Base-by-base conservation (phyloP, 2,113 vertebrate species). In the Vulpes lagopus region DNA sequence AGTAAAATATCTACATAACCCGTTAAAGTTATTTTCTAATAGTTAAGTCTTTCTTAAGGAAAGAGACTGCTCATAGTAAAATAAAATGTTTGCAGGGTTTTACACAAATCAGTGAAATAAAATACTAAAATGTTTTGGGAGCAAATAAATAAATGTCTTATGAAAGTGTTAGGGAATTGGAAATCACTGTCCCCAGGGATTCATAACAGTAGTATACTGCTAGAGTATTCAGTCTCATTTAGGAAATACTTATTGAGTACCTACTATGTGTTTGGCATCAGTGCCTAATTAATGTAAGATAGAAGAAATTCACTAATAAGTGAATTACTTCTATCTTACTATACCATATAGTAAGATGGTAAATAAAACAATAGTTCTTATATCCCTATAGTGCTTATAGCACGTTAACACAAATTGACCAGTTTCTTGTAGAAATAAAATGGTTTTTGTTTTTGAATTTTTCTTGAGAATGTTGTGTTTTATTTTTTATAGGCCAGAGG, bases 1-100 rank as follows among this genome's bases (percentile, higher is more conserved):
- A 94, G 35, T 79, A 60, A 93, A 95, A 88, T 84, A 80, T 57
- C 35, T 94, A 17, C 10, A 32, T 64, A 74, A 74, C 49, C 51
- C 35, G 30, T 85, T 92, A 25, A 51, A 27, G 49, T 64, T 81
- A 95, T 62, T 95, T 97, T 82, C 25, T 91, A 85, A 49, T 30
- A 64, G 32, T 93, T 83, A 92, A 79, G 30, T 60, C 74, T 76
- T 93, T 90, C 73, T 89, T 87, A 78, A 92, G 51, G 69, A 96
- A 95, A 69, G 69, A 67, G 43, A 16, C 92, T 76, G 35, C 25
- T 9, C 11, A 27, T 22, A 96, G 17, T 76, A 76, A 91, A 88
- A 76, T 35, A 79, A 79, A 62, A 55, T 57, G 2, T 86, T 86
- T 76, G 0, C 7, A 78, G n/a, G 32, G 2, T 95, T 94, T 96